These are phyloP conservation scores for Stegastes partitus DNA, from an alignment of 2,113 vertebrate species.

Conservation along the genomic window DNA sequence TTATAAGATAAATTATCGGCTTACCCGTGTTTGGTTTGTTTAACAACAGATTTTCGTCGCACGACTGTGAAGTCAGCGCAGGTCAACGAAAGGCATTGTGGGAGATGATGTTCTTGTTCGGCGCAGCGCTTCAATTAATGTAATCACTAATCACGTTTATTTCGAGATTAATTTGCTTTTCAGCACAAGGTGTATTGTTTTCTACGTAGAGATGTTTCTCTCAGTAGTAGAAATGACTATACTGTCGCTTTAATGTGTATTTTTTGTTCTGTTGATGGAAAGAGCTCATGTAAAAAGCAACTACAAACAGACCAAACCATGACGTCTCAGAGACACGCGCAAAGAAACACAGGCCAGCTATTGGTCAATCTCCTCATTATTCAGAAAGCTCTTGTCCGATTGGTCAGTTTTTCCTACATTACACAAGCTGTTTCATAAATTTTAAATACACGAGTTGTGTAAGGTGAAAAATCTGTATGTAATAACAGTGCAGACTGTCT, in stretches of 20 bases:
- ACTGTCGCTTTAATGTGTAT: neutral
- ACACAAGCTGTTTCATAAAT: constrained; percentile 79
- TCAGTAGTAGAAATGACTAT: neutral
- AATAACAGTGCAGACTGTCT: neutral
- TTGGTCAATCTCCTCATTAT: constrained; percentile 48
- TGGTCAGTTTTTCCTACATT: constrained; percentile 63
- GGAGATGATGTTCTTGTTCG: constrained; percentile 52
- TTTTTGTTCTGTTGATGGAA: rapidly evolving
- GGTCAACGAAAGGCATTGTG: constrained; percentile 7
- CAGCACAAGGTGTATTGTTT: neutral
- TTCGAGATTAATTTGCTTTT: neutral
- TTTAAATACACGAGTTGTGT: constrained; percentile 47
- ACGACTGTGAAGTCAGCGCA: constrained; percentile 6
- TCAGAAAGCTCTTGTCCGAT: constrained; percentile 47
- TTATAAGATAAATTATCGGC: neutral
- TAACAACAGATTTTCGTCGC: constrained; percentile 58
- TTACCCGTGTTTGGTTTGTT: constrained; percentile 70
- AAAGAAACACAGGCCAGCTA: constrained; percentile 14
- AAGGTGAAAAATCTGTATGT: constrained; percentile 31
- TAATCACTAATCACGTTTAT: neutral
- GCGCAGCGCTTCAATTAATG: too few relatives aligned
- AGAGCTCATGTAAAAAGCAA: neutral
- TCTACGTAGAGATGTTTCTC: too few relatives aligned
- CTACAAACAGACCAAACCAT: constrained; percentile 21
- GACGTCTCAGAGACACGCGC: neutral